These are phyloP conservation scores for Scaptodrosophila latifasciaeformis DNA, from an alignment of 2,888 invertebrate genomes.

Conservation along the genomic window DNA sequence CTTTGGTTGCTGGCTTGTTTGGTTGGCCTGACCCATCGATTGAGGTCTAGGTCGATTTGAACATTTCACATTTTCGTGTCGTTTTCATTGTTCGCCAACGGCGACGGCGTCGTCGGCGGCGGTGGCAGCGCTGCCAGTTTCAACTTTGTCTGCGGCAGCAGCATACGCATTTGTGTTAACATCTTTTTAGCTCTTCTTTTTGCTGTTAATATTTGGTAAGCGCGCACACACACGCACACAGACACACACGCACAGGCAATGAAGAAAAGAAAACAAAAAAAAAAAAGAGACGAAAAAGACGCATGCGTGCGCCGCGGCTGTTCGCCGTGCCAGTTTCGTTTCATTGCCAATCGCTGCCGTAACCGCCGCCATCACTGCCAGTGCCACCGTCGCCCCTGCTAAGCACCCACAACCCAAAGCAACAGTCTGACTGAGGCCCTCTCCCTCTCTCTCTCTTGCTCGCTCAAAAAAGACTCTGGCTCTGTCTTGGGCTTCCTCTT, in stretches of 20 bases:
- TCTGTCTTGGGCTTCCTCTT: slow-evolving; percentile 51
- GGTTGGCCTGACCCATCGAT: too few relatives aligned
- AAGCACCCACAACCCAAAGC: too few relatives aligned
- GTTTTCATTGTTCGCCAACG: slow-evolving; percentile 57
- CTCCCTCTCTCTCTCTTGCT: too few relatives aligned
- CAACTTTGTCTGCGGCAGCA: too few relatives aligned
- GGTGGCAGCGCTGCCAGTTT: slow-evolving; percentile 12
- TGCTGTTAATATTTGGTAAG: slow-evolving; percentile 48
- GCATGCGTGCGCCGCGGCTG: slow-evolving; percentile 48
- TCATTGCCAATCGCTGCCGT: slow-evolving; percentile 58
- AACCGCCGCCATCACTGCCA: slow-evolving; percentile 11
- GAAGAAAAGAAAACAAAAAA: slow-evolving; percentile 27
- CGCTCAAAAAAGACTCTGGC: too few relatives aligned
- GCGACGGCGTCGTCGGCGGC: background rate
- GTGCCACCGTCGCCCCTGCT: slow-evolving; percentile 5
- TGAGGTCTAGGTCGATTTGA: slow-evolving; percentile 72
- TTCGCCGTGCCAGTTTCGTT: slow-evolving; percentile 60
- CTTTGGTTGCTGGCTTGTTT: slow-evolving; percentile 30
- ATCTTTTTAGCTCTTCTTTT: slow-evolving; percentile 19
- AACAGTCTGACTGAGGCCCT: background rate
- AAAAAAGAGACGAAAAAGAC: slow-evolving; percentile 37
- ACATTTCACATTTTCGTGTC: slow-evolving; percentile 66
- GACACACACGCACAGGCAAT: slow-evolving; percentile 31
- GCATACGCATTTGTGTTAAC: too few relatives aligned
- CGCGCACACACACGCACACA: slow-evolving; percentile 21